Evolutionary conservation across 1,140 invertebrate species (phyloP).

Genomic region (Rhopalosiphum maidis): DNA sequence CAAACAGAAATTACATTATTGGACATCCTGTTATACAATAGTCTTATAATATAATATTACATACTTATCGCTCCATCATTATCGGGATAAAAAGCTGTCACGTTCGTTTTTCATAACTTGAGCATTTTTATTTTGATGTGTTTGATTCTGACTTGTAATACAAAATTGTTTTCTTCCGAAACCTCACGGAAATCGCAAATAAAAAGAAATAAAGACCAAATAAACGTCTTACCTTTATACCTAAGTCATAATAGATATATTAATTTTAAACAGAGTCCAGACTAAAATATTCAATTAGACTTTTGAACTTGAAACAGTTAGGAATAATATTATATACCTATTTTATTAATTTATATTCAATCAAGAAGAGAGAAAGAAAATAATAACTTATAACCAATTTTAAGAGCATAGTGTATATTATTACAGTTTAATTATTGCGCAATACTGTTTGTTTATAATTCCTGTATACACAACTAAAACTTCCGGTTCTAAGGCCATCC

Average conservation of each 20-base stretch:
- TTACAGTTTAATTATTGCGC: not conserved
- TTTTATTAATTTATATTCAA: not conserved
- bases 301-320: not conserved
- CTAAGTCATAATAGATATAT: not conserved
- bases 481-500: not conserved
- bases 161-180: not conserved
- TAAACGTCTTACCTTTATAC: not conserved
- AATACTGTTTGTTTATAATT: not conserved
- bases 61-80: not conserved
- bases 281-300: not conserved
- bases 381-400: not conserved
- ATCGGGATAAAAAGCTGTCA: not conserved
- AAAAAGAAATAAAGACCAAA: not conserved
- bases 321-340: not conserved
- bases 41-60: not conserved
- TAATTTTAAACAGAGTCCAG: not conserved
- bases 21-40: not conserved
- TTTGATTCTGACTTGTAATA: not conserved
- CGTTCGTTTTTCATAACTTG: not conserved
- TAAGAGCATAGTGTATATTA: not conserved
- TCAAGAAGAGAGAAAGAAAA: not conserved
- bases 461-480: not conserved
- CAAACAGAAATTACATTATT: not conserved
- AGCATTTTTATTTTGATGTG: not conserved
- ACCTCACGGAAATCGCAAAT: not conserved